These are phyloP conservation scores for Drosophila varians DNA, from an alignment of 1,140 invertebrate genomes.

Conservation along the genomic window DNA sequence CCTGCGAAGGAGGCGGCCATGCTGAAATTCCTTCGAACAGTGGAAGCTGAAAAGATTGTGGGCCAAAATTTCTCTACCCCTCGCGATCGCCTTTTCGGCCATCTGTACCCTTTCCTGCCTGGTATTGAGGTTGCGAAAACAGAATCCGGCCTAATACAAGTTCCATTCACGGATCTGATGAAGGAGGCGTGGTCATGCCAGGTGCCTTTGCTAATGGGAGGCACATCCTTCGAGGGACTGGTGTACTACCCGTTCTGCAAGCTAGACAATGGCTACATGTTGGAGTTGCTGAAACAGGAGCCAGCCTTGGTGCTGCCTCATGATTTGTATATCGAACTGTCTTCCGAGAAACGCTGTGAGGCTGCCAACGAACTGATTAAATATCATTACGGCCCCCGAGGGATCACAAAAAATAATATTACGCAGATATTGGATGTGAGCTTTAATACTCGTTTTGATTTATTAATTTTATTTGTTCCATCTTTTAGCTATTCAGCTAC, in stretches of 20 bases:
- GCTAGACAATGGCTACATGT: slow-evolving; percentile 40
- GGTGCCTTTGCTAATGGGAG: slow-evolving; percentile 82
- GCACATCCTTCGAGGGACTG: slow-evolving; percentile 73
- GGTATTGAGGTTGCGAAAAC: slow-evolving; percentile 54
- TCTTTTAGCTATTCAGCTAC: slow-evolving; percentile 65
- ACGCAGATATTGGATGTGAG: slow-evolving; percentile 55
- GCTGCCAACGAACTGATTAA: slow-evolving; percentile 18
- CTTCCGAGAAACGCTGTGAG: slow-evolving; percentile 10
- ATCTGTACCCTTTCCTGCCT: slow-evolving; percentile 64
- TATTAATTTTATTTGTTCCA: neutral
- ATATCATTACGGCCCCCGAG: slow-evolving; percentile 52
- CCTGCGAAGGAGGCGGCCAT: slow-evolving; percentile 63
- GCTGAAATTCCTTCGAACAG: slow-evolving; percentile 84
- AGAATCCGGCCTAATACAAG: slow-evolving; percentile 24
- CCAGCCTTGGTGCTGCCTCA: slow-evolving; percentile 52
- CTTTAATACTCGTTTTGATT: neutral
- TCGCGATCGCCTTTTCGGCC: slow-evolving; percentile 41
- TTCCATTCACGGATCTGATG: slow-evolving; percentile 54
- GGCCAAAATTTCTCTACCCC: slow-evolving; percentile 39
- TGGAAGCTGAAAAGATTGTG: slow-evolving; percentile 85
- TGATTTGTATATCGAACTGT: slow-evolving; percentile 37
- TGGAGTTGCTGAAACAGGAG: slow-evolving; percentile 42
- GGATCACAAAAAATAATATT: slow-evolving; percentile 45
- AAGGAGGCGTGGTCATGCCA: slow-evolving; percentile 67
- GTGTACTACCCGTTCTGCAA: slow-evolving; percentile 52